Conservation (phyloP, 2,888 invertebrate species). For the Dendrolimus pini region DNA sequence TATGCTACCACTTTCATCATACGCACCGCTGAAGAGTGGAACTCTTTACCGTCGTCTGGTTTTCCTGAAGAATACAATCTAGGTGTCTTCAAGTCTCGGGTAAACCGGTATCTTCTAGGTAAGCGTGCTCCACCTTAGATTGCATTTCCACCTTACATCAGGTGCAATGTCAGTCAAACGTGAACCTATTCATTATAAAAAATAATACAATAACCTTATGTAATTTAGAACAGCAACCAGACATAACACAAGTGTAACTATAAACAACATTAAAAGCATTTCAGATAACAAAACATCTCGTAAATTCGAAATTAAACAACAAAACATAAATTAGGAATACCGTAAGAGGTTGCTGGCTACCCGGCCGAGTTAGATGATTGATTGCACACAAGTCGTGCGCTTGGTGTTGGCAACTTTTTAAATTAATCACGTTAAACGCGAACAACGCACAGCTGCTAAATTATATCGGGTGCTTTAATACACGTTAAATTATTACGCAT, state of each 20-base stretch:
- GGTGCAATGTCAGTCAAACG: too few species aligned
- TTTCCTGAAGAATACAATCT: too few species aligned
- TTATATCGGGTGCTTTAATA: neutral
- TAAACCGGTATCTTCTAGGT: too few species aligned
- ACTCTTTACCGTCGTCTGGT: too few species aligned
- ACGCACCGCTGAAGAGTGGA: too few species aligned
- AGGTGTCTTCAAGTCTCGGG: too few species aligned
- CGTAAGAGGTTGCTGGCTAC: neutral
- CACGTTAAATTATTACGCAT: neutral
- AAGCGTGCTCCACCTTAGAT: too few species aligned
- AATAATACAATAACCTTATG: too few species aligned
- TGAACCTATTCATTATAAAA: too few species aligned
- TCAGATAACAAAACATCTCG: neutral
- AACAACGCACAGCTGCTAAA: slow-evolving; percentile 11
- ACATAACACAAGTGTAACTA: neutral
- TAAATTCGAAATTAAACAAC: neutral
- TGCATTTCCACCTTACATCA: too few species aligned
- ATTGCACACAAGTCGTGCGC: slow-evolving; percentile 11
- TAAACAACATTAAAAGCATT: neutral
- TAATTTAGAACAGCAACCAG: neutral
- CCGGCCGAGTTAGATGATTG: slow-evolving; percentile 15
- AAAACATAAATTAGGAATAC: neutral
- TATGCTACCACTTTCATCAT: too few species aligned
- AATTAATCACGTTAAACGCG: slow-evolving; percentile 20
- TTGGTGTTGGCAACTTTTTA: slow-evolving; percentile 23